Conservation (phyloP, 2,888 invertebrate species). For the Caenorhabditis sulstoni region DNA sequence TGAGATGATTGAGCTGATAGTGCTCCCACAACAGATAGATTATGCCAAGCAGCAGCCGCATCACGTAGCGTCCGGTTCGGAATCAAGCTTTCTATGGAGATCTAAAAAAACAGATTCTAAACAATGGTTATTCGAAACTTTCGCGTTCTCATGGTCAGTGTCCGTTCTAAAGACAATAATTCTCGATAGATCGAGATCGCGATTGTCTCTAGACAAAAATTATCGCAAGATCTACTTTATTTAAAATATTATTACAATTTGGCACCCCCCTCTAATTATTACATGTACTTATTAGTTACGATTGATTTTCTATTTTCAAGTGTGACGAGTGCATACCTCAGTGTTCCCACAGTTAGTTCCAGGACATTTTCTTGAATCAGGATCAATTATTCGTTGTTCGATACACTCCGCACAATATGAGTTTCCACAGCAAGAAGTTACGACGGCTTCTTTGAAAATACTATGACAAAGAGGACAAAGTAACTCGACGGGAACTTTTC, state of each 20-base stretch:
- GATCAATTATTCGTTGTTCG: slow-evolving; percentile 67
- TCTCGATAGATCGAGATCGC: no score
- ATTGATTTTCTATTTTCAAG: neutral
- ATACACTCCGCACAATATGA: slow-evolving; percentile 98
- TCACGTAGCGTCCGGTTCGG: slow-evolving; percentile 75
- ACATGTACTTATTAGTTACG: no score
- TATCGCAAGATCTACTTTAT: no score
- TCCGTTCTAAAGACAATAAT: no score
- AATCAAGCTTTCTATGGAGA: slow-evolving; percentile 72
- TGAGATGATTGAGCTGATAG: neutral
- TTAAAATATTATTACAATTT: no score
- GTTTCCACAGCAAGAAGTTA: slow-evolving; percentile 98
- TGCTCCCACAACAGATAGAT: slow-evolving; percentile 18
- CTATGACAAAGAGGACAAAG: slow-evolving; percentile 91
- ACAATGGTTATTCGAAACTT: no score
- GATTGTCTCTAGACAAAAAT: no score
- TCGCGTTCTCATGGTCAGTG: no score
- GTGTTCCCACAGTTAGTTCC: slow-evolving; percentile 54
- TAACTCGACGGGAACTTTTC: slow-evolving; percentile 91
- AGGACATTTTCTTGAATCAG: slow-evolving; percentile 71
- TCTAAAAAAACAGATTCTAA: no score
- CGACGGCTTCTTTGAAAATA: slow-evolving; percentile 91
- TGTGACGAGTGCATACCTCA: slow-evolving; percentile 5
- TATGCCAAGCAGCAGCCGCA: slow-evolving; percentile 70
- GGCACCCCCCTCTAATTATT: no score